Base-by-base conservation (phyloP, 2,113 vertebrate genomes). In the Cranoglanis bouderius region DNA sequence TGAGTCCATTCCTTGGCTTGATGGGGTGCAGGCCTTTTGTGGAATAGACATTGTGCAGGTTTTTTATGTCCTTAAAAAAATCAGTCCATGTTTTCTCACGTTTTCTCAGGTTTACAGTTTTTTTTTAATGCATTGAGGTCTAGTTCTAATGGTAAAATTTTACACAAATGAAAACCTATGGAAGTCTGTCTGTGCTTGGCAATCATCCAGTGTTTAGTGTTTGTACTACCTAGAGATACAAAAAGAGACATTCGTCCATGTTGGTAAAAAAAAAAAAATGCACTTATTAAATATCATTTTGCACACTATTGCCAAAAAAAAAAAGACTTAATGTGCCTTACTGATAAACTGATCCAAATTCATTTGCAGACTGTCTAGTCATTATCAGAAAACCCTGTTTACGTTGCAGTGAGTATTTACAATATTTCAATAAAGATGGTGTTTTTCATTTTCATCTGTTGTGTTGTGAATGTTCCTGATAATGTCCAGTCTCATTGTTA, bases 281-380 rank as follows among this genome's bases (percentile, higher is more conserved):
- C 38, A 43, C 19, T 43, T 87, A 61, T 26, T n/a, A 8, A 18
- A 18, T n/a, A 65, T 16, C 43, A 19, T 75, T 88, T 57, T 90
- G 87, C 83, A 91, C 85, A 65, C 89, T 77, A 55, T 85, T 29
- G 40, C 40, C 74, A 55, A 53, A 19, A 78, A 55, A 51, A 19
- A 51, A 32, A 82, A 53, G 13, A 32, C n/a, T 9, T 53, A 83
- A 82, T 82, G 94, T 95, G 95, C 94, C 95, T 96, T 95, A 92
- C 46, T 49, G 32, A 35, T 38, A 46, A 81, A 89, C 88, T 90
- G 87, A 90, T 59, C 21, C 55, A 26, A 59, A 59, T 91, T 49
- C 89, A 93, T 92, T 92, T 93, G 81, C 90, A 78, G 63, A 74
- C 88, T n/a, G 82, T 91, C 89, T 92, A 87, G 46, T 88, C 87